A percentile compares a stretch with the other conserved stretches of the same genome.
These are phyloP conservation scores for Patiria miniata DNA, from an alignment of 35 echinoderm and acorn worm species.

Conservation along the genomic window DNA sequence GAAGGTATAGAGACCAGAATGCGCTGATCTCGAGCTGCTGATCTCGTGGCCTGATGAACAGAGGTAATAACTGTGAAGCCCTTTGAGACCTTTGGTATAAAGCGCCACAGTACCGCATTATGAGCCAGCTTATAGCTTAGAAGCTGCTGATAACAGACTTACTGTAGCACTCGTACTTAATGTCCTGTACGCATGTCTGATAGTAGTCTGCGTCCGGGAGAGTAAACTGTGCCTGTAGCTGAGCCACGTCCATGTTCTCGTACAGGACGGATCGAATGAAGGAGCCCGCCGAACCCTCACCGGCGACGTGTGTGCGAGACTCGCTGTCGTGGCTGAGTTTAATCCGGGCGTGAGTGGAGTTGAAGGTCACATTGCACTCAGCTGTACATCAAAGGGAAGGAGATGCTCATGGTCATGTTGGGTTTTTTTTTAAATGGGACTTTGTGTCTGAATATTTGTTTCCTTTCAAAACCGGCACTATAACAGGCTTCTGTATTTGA, in stretches of 20 bases:
- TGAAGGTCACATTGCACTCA: conserved; percentile 49
- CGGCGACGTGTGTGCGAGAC: conserved; percentile 45
- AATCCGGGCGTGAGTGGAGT: conserved; percentile 63
- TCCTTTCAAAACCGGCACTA: no score
- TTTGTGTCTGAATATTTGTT: no score
- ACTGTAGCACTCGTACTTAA: conserved; percentile 69
- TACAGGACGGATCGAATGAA: conserved; percentile 59
- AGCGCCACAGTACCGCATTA: no score
- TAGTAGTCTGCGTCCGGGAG: conserved; percentile 16
- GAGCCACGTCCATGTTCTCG: conserved; percentile 56
- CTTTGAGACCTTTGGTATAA: no score
- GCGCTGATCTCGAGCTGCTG: no score
- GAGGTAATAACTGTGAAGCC: no score
- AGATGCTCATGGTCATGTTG: neutral
- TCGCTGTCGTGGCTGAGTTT: conserved; percentile 59
- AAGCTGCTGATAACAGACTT: neutral
- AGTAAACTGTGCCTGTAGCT: conserved; percentile 44
- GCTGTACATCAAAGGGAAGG: no score
- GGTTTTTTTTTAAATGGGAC: neutral
- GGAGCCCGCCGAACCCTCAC: neutral
- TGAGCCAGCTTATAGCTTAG: no score
- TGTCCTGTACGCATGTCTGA: conserved; percentile 41
- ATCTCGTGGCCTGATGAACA: no score
- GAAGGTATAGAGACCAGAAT: no score
- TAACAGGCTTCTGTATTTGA: no score